Evolutionary conservation across 2,797 vertebrate genomes (phyloP).

Genomic region (Oreochromis mossambicus): DNA sequence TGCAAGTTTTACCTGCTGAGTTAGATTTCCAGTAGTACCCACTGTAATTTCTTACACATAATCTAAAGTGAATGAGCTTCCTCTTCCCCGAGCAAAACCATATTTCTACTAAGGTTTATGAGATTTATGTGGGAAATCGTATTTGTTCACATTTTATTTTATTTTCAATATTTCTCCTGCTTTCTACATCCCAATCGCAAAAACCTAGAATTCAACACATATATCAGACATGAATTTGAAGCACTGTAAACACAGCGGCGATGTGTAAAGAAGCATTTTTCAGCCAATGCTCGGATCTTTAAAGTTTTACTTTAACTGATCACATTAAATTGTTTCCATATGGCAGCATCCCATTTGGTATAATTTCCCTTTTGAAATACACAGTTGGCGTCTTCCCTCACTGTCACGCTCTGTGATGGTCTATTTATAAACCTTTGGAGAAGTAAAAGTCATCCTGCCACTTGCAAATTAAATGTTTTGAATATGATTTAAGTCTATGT

Average conservation of each 20-base stretch:
- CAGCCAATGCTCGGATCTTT: not conserved
- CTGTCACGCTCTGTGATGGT: not conserved
- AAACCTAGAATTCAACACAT: not conserved
- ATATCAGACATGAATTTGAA: not conserved
- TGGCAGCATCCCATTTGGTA: not conserved
- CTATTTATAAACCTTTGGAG: not conserved
- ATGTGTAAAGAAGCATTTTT: not conserved
- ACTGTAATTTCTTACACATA: constrained; percentile 1
- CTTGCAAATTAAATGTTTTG: not conserved
- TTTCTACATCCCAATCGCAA: not conserved
- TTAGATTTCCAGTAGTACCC: not conserved
- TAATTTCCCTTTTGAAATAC: not conserved
- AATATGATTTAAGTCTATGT: not conserved
- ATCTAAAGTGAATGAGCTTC: constrained; percentile 14
- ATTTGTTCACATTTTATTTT: not conserved
- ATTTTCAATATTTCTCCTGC: not conserved
- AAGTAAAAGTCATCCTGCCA: not conserved
- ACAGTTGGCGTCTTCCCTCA: not conserved
- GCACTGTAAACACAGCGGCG: not conserved
- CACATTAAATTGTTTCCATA: not conserved
- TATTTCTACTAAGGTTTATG: not conserved
- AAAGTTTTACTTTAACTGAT: not conserved
- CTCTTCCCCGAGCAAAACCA: not conserved
- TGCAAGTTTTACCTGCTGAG: constrained; percentile 3
- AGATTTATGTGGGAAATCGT: not conserved